A percentile compares a stretch with the other conserved stretches of the same genome.
phyloP scores from a whole-genome alignment of 2,797 vertebrate species.

The Xenops minutus region DNA sequence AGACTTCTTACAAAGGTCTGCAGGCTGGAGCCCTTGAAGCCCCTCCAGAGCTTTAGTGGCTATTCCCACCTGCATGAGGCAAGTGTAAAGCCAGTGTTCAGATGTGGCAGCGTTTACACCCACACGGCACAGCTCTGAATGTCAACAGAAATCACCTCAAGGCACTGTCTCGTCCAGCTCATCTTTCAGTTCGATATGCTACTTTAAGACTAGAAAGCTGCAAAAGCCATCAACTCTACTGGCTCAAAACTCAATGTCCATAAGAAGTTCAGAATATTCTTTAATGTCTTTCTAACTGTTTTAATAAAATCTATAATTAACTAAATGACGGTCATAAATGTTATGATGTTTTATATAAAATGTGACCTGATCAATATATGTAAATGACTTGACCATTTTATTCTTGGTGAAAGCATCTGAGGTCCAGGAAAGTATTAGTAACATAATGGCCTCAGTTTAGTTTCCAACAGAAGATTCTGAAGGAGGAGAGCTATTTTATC shows the following conservation, averaged over 20 bases:
- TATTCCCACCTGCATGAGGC: not conserved
- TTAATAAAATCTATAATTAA: slow-evolving; percentile 28
- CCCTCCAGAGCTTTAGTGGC: not conserved
- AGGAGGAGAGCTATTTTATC: not conserved
- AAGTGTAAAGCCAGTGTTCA: not conserved
- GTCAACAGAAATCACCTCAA: not conserved
- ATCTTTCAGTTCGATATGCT: not conserved
- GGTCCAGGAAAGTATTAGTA: not conserved
- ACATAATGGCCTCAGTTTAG: not conserved
- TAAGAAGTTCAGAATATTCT: not conserved
- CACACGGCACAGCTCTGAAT: not conserved
- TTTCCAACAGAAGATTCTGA: not conserved
- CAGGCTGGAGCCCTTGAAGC: not conserved
- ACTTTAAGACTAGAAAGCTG: not conserved
- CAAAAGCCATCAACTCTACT: not conserved
- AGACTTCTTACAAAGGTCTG: not conserved
- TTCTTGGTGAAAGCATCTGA: not conserved
- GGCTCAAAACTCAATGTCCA: not conserved
- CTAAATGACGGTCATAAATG: not conserved
- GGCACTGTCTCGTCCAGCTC: not conserved
- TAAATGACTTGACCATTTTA: not conserved
- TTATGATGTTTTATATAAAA: not conserved
- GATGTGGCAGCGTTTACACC: not conserved
- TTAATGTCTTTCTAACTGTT: not conserved
- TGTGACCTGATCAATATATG: not conserved